Conservation (phyloP, 2,888 invertebrate species). For the Ypsolopha sequella region DNA sequence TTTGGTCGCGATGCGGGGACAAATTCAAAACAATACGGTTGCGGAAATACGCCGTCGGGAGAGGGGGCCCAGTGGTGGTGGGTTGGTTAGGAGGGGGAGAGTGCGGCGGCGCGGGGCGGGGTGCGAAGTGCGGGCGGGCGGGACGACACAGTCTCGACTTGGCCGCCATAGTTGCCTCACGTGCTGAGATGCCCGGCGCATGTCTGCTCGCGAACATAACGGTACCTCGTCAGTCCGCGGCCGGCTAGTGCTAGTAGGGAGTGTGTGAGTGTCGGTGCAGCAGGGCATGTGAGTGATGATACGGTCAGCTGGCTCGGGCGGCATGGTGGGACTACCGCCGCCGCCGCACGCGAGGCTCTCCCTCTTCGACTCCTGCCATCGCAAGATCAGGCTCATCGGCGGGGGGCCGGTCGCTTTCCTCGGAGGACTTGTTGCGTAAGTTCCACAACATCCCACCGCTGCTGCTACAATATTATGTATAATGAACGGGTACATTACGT, state of each 20-base stretch:
- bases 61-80: conserved; percentile 3
- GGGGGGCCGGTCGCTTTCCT: conserved; percentile 75
- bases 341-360: conserved; percentile 71
- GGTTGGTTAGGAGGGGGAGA: conserved; percentile 13
- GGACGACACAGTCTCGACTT: conserved; percentile 62
- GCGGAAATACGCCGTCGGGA: no score
- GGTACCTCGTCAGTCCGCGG: conserved; percentile 48
- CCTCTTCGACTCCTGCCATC: conserved; percentile 79
- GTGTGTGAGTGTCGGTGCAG: not conserved
- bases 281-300: conserved; percentile 13
- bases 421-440: conserved; percentile 81
- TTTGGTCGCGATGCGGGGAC: no score
- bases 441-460: conserved; percentile 9
- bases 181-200: conserved; percentile 70
- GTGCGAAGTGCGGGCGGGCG: conserved; percentile 15
- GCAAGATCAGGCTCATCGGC: conserved; percentile 78
- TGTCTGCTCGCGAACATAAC: conserved; percentile 32
- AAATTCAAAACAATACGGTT: no score
- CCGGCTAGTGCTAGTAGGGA: conserved; percentile 24
- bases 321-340: conserved; percentile 45
- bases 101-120: conserved; percentile 9
- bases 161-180: conserved; percentile 33
- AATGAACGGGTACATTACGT: no score
- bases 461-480: not conserved
- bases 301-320: conserved; percentile 48